A percentile compares a stretch with the other conserved stretches of the same genome.
phyloP scores from a whole-genome alignment of 2,113 vertebrate species.

The Climacteris rufus region DNA sequence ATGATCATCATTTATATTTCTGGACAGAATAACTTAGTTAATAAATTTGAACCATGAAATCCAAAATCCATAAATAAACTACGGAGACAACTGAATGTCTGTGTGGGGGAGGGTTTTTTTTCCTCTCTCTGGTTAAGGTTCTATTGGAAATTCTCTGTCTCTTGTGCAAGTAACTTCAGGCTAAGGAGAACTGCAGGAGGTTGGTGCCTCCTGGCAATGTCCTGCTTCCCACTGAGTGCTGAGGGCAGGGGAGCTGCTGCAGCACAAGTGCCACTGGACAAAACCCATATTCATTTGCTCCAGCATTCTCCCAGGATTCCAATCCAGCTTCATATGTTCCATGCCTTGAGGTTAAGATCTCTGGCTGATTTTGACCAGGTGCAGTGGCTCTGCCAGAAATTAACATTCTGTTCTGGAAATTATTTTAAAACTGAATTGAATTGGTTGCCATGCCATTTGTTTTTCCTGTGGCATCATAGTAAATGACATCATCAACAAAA shows the following conservation, averaged over 20 bases:
- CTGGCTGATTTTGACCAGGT: background rate
- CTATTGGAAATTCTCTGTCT: background rate
- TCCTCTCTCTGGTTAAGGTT: background rate
- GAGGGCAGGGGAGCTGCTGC: background rate
- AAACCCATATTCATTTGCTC: background rate
- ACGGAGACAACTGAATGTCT: background rate
- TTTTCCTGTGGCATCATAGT: slow-evolving; percentile 26
- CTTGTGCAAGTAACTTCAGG: background rate
- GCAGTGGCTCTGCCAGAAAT: background rate
- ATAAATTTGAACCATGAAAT: slow-evolving; percentile 1
- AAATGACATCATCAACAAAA: slow-evolving; percentile 47
- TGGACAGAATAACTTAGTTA: slow-evolving; percentile 4
- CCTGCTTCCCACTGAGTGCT: background rate
- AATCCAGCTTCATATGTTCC: background rate
- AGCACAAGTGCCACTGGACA: background rate
- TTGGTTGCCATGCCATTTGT: background rate
- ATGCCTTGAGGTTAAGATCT: background rate
- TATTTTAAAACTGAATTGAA: slow-evolving; percentile 39
- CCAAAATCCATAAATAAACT: slow-evolving; percentile 17
- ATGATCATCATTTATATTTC: slow-evolving; percentile 34
- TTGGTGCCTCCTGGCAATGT: background rate
- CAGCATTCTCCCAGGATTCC: background rate
- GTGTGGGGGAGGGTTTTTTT: background rate
- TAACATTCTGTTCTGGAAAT: background rate
- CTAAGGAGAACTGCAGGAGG: background rate